Evolutionary conservation across 2,113 vertebrate genomes (phyloP).

Genomic region (Colistium nudipinnis): DNA sequence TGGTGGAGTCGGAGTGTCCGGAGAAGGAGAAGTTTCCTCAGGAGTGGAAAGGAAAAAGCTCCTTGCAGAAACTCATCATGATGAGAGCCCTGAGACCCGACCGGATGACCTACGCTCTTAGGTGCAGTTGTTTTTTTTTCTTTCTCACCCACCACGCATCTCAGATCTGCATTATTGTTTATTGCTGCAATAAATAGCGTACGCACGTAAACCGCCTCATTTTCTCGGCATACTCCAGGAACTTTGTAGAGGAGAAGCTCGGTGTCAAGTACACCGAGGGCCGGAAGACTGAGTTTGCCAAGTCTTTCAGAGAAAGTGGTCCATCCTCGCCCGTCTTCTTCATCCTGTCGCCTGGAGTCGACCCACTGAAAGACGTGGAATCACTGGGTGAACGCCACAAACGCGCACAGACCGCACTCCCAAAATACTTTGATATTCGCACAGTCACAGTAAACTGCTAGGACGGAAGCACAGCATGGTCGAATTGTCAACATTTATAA

Average conservation of each 20-base stretch:
- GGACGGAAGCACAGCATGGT: background rate
- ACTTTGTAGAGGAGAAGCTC: slow-evolving; percentile 84
- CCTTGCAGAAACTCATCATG: slow-evolving; percentile 82
- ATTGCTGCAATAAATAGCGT: too few relatives aligned
- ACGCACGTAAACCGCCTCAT: too few relatives aligned
- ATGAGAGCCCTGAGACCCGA: slow-evolving; percentile 78
- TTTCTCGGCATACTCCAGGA: slow-evolving; percentile 59
- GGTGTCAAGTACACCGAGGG: slow-evolving; percentile 81
- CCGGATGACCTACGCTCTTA: slow-evolving; percentile 80
- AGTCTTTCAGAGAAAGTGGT: slow-evolving; percentile 81
- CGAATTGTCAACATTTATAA: background rate
- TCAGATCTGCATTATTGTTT: background rate
- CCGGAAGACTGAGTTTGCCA: slow-evolving; percentile 80
- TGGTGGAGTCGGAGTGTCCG: slow-evolving; percentile 80
- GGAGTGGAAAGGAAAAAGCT: slow-evolving; percentile 82
- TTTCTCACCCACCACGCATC: background rate
- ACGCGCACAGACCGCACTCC: background rate
- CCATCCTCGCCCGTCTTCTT: slow-evolving; percentile 77
- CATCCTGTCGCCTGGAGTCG: slow-evolving; percentile 80
- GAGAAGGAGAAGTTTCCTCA: slow-evolving; percentile 83
- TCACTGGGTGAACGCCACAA: slow-evolving; percentile 66
- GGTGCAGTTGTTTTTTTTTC: slow-evolving; percentile 46
- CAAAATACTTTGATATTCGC: too few relatives aligned
- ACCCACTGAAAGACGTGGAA: slow-evolving; percentile 79
- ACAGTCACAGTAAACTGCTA: background rate